Base-by-base conservation (phyloP, 2,113 vertebrate genomes). In the Mormyrus lacerda region DNA sequence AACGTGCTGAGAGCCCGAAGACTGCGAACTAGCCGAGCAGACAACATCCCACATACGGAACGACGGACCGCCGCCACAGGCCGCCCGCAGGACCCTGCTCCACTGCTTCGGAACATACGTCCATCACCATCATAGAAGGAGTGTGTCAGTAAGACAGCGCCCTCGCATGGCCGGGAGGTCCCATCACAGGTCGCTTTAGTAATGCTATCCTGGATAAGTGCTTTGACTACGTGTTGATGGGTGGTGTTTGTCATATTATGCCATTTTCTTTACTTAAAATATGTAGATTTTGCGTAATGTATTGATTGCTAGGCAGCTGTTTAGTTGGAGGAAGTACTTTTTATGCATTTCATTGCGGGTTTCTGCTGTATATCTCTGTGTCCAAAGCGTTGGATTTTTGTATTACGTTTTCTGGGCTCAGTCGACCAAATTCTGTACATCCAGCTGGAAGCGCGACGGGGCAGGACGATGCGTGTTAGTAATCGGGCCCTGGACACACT, bases 401-500 rank as follows among this genome's bases (percentile, higher is more conserved):
- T 45, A 85, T 47, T 6, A 6, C 10, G 11, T 85, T 13, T 44
- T 15, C 45, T 85, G 44, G 10, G 44, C 24, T 85, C 24, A n/a
- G 4, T 42, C 24, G 3, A 8, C 69, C 19, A 3, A 4, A 47
- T 47, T 11, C 4, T 48, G 21, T 48, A 11, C 35, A 10, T 83
- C 17, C 39, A 17, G 3, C 35, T 76, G 61, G 35, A n/a, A 48
- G 11, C 15, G 31, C 24, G 47, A 85, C n/a, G 45, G n/a, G 7
- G 8, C 35, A 11, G 58, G 61, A 90, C 47, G 87, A 88, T 90
- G 90, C 39, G 19, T 79, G 89, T 90, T 3, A 92, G 89, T 86
- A 88, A 90, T 45, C 91, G 93, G 2, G 61, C 88, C 45, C 15
- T 93, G 90, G 92, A 93, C 87, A 87, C 87, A 88, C 51, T 92